phyloP scores from a whole-genome alignment of 2,888 invertebrate genomes.

The Oscheius sp. region DNA sequence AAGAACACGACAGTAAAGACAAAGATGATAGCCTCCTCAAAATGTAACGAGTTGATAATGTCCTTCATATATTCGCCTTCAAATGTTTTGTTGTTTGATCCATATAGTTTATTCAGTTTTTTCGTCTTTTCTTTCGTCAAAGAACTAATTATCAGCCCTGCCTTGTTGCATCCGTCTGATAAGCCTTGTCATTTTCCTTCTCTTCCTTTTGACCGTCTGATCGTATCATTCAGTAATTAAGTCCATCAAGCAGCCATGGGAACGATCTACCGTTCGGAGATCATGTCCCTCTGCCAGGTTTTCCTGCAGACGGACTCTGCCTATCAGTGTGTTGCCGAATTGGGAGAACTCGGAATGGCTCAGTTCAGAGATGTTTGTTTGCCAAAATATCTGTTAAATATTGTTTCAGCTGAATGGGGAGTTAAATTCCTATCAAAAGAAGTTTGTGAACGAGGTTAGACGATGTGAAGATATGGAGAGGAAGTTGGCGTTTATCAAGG shows the following conservation, averaged over 20 bases:
- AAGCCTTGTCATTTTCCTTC: neutral
- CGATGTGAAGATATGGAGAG: slow-evolving; percentile 68
- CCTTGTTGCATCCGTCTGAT: neutral
- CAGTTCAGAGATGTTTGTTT: slow-evolving; percentile 62
- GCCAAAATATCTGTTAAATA: neutral
- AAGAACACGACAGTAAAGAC: too few species aligned
- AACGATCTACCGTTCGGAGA: slow-evolving; percentile 64
- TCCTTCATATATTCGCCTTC: too few species aligned
- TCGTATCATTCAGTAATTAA: slow-evolving; percentile 2
- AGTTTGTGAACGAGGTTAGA: slow-evolving; percentile 63
- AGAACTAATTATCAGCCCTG: slow-evolving; percentile 21
- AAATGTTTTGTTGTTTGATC: too few species aligned
- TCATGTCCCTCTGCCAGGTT: slow-evolving; percentile 66
- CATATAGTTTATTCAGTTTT: too few species aligned
- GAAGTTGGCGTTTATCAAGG: slow-evolving; percentile 57
- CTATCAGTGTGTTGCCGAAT: slow-evolving; percentile 63
- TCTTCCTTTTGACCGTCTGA: neutral
- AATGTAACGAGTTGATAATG: too few species aligned
- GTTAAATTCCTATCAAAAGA: slow-evolving; percentile 60
- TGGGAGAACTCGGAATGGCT: slow-evolving; percentile 64
- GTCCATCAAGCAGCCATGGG: slow-evolving; percentile 44
- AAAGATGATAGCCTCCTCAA: too few species aligned
- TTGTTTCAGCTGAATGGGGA: slow-evolving; percentile 60
- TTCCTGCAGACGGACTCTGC: slow-evolving; percentile 69
- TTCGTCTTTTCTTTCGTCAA: too few species aligned